Evolutionary conservation across 2,888 invertebrate genomes (phyloP).

Genomic region (Thereva nobilitata): DNA sequence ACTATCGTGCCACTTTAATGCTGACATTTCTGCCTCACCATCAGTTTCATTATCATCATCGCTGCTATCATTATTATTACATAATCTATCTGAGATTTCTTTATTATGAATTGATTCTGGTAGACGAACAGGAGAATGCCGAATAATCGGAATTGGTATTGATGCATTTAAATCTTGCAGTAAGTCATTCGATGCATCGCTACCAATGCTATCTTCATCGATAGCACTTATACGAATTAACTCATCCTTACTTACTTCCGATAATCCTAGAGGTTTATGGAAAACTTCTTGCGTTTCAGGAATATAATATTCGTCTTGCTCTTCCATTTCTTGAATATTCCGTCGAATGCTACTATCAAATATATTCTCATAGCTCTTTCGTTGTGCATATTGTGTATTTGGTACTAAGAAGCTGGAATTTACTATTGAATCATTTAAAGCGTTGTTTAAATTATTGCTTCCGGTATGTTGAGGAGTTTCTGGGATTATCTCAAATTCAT

Average conservation of each 20-base stretch:
- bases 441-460: too few relatives aligned
- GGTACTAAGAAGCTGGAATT: neutral
- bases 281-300: constrained; percentile 49
- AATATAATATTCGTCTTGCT: constrained; percentile 47
- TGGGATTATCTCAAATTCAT: constrained; percentile 31
- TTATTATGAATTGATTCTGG: too few relatives aligned
- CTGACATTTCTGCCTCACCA: constrained; percentile 43
- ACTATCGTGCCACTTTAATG: constrained; percentile 39
- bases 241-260: neutral
- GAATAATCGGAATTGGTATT: neutral
- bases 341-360: constrained; percentile 25
- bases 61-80: neutral
- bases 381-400: neutral
- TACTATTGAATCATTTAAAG: too few relatives aligned
- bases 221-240: constrained; percentile 46
- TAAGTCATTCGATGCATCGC: constrained; percentile 42
- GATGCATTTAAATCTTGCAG: neutral
- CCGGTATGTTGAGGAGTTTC: constrained; percentile 8
- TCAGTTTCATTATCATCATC: constrained; percentile 37
- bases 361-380: constrained; percentile 8
- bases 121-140: neutral
- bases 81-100: too few relatives aligned
- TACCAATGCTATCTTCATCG: constrained; percentile 34
- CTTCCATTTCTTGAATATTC: constrained; percentile 31
- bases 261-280: neutral